These are phyloP conservation scores for Coenobita brevimanus DNA, from an alignment of 1,140 invertebrate species.

Conservation along the genomic window DNA sequence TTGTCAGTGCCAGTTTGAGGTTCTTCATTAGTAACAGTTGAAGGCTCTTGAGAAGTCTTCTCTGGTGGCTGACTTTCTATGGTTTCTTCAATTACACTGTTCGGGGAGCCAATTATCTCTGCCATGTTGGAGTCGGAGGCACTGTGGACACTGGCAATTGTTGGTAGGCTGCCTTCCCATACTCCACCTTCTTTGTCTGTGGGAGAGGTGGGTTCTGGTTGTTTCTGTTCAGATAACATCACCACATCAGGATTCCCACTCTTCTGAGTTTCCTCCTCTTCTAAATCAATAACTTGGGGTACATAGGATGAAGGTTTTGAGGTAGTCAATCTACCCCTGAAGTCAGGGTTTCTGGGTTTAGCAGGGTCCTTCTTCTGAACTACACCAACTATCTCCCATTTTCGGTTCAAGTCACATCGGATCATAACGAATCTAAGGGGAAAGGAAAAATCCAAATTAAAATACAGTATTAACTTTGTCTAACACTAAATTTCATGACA, in stretches of 20 bases:
- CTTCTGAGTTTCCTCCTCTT: slow-evolving; percentile 45
- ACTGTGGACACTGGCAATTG: slow-evolving; percentile 44
- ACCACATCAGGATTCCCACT: slow-evolving; percentile 3
- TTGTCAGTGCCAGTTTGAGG: too few relatives aligned
- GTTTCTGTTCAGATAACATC: not conserved
- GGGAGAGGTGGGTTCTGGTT: not conserved
- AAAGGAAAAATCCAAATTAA: too few relatives aligned
- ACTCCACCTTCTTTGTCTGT: slow-evolving; percentile 21
- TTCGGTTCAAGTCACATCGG: slow-evolving; percentile 43
- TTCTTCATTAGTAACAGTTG: too few relatives aligned
- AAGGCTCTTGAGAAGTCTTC: too few relatives aligned
- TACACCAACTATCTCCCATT: slow-evolving; percentile 66
- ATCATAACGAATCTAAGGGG: slow-evolving; percentile 68
- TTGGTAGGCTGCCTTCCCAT: slow-evolving; percentile 38
- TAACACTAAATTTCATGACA: too few relatives aligned
- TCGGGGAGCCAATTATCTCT: slow-evolving; percentile 31
- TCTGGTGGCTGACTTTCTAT: not conserved
- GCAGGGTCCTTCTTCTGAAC: slow-evolving; percentile 57
- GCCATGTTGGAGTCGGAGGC: slow-evolving; percentile 42
- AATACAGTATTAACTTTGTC: too few relatives aligned
- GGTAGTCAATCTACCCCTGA: not conserved
- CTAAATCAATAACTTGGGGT: slow-evolving; percentile 58
- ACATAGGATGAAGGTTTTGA: not conserved
- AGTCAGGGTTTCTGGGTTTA: not conserved
- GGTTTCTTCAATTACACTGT: not conserved